A percentile compares a stretch with the other conserved stretches of the same genome.
phyloP scores from a whole-genome alignment of 2,888 invertebrate genomes.

The Brachynemurus nebulosus region DNA sequence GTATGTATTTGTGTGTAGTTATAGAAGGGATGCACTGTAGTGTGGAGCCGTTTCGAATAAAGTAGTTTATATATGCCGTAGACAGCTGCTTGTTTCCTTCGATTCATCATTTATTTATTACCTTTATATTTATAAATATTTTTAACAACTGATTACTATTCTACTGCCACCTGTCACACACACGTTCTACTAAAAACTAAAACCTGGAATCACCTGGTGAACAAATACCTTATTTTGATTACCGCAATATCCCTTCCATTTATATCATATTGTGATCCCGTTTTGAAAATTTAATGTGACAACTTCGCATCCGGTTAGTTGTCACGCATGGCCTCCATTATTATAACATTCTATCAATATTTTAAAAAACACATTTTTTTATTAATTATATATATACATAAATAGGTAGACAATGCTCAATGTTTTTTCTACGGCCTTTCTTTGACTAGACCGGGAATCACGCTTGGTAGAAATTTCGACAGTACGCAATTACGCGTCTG shows the following conservation, averaged over 20 bases:
- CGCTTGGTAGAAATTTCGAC: background rate
- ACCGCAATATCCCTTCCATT: too few species aligned
- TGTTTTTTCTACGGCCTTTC: constrained; percentile 1
- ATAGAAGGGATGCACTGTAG: constrained; percentile 31
- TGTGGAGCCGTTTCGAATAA: constrained; percentile 36
- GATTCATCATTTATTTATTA: constrained; percentile 3
- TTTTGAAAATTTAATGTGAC: background rate
- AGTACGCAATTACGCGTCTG: background rate
- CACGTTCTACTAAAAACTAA: too few species aligned
- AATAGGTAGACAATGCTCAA: background rate
- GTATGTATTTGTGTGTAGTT: constrained; percentile 9
- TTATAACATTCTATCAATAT: constrained; percentile 1
- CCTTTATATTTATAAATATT: too few species aligned
- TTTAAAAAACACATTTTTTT: background rate
- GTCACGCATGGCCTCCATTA: constrained; percentile 1
- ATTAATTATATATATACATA: background rate
- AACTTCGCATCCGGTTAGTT: background rate
- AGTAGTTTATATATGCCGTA: constrained; percentile 33
- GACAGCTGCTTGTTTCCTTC: constrained; percentile 10
- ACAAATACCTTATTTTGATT: too few species aligned
- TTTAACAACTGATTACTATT: too few species aligned
- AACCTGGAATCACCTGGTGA: too few species aligned
- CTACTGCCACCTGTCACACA: too few species aligned
- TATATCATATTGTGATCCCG: background rate
- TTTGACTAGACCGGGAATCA: background rate